Evolutionary conservation across 2,888 invertebrate species (phyloP).

Genomic region (Mimumesa dahlbomi): DNA sequence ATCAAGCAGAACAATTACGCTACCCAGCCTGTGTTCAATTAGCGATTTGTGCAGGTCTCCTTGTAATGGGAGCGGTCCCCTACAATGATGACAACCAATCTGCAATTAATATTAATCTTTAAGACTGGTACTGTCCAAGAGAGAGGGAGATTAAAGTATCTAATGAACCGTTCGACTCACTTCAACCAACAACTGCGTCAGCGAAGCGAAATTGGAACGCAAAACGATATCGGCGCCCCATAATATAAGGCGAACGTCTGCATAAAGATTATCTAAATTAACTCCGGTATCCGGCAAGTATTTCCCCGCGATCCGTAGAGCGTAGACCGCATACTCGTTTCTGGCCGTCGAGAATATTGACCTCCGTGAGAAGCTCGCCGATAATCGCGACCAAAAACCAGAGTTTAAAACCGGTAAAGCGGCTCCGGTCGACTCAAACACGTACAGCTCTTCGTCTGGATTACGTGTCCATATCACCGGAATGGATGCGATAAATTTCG

Average conservation of each 20-base stretch:
- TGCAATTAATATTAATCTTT: too few species aligned
- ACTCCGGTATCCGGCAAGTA: slow-evolving; percentile 59
- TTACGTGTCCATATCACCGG: slow-evolving; percentile 75
- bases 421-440: slow-evolving; percentile 71
- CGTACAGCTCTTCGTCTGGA: slow-evolving; percentile 72
- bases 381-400: slow-evolving; percentile 66
- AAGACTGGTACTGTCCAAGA: too few species aligned
- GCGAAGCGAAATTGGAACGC: slow-evolving; percentile 70
- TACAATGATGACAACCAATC: slow-evolving; percentile 78
- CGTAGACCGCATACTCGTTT: slow-evolving; percentile 68
- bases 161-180: too few species aligned
- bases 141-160: too few species aligned
- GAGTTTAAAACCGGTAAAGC: slow-evolving; percentile 72
- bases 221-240: slow-evolving; percentile 74
- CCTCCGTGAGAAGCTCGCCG: slow-evolving; percentile 57
- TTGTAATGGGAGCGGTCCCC: slow-evolving; percentile 72
- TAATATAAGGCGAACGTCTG: slow-evolving; percentile 72
- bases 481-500: slow-evolving; percentile 68
- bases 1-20: slow-evolving; percentile 71
- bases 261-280: slow-evolving; percentile 70
- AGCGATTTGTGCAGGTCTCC: slow-evolving; percentile 70
- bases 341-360: slow-evolving; percentile 60
- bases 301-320: slow-evolving; percentile 63
- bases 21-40: slow-evolving; percentile 72
- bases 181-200: slow-evolving; percentile 71